Evolutionary conservation across 2,113 vertebrate species (phyloP).

Genomic region (Motacilla alba): DNA sequence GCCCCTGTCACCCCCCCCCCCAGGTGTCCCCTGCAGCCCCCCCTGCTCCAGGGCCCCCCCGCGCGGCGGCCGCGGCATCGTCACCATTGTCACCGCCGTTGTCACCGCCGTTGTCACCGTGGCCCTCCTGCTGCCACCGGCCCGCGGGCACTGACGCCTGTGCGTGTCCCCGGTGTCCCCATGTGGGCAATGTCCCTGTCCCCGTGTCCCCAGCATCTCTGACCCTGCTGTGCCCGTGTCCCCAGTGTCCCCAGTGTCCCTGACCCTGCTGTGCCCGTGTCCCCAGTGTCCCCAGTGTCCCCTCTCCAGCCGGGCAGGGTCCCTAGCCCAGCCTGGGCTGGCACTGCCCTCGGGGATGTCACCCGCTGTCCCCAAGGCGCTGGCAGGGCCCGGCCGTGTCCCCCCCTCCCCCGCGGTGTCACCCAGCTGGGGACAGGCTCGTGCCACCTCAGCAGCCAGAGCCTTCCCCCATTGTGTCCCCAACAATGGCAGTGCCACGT

Average conservation of each 20-base stretch:
- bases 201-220: not conserved
- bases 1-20: no score
- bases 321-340: no score
- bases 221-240: no score
- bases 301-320: not conserved
- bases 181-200: no score
- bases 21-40: no score
- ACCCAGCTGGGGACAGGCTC: not conserved
- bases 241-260: not conserved
- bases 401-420: not conserved
- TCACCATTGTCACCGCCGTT: no score
- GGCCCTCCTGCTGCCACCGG: not conserved
- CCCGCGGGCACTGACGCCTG: not conserved
- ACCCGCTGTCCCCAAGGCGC: not conserved
- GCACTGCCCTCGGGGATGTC: not conserved
- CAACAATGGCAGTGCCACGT: not conserved
- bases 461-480: not conserved
- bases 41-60: no score
- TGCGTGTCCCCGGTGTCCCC: no score
- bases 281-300: not conserved
- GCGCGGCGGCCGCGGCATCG: no score
- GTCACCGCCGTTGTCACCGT: not conserved
- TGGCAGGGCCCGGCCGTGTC: not conserved
- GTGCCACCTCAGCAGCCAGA: not conserved
- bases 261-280: no score